phyloP scores from a whole-genome alignment of 2,113 vertebrate species.

The Scartelaos histophorus region DNA sequence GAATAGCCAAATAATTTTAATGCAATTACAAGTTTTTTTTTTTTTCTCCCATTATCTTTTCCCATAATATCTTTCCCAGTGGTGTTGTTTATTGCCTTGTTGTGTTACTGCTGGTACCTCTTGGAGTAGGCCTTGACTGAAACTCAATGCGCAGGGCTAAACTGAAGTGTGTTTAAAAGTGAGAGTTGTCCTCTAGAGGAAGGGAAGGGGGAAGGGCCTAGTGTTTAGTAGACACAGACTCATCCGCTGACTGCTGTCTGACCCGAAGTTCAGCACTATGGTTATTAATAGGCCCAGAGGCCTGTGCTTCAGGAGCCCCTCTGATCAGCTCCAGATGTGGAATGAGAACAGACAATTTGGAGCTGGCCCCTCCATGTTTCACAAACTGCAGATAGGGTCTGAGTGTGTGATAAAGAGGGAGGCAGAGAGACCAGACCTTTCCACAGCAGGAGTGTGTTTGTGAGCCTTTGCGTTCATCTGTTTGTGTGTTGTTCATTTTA shows the following conservation, averaged over 20 bases:
- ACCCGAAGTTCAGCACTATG: slow-evolving; percentile 75
- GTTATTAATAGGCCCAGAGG: slow-evolving; percentile 82
- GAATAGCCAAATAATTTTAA: background rate
- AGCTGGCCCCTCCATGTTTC: slow-evolving; percentile 70
- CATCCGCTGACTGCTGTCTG: slow-evolving; percentile 80
- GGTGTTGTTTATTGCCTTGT: slow-evolving; percentile 11
- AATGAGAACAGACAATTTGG: slow-evolving; percentile 70
- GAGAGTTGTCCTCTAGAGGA: slow-evolving; percentile 58
- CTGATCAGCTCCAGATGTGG: slow-evolving; percentile 82
- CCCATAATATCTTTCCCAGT: background rate
- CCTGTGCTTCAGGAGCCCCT: slow-evolving; percentile 79
- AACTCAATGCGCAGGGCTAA: slow-evolving; percentile 21
- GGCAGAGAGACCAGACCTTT: slow-evolving; percentile 66
- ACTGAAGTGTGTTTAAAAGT: slow-evolving; percentile 42
- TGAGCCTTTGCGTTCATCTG: slow-evolving; percentile 66
- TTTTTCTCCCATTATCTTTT: background rate
- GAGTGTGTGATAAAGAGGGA: slow-evolving; percentile 68
- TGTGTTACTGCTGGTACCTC: background rate
- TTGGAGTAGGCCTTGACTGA: background rate
- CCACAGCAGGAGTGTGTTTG: slow-evolving; percentile 73
- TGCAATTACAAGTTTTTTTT: background rate
- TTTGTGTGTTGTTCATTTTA: slow-evolving; percentile 60
- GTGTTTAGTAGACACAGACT: slow-evolving; percentile 75
- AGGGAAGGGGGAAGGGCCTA: slow-evolving; percentile 48
- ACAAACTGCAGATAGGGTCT: slow-evolving; percentile 68